Percentiles rank a stretch among this genome's conserved stretches.
Conservation (phyloP, 2,113 vertebrate genomes). For the Podocnemis expansa region DNA sequence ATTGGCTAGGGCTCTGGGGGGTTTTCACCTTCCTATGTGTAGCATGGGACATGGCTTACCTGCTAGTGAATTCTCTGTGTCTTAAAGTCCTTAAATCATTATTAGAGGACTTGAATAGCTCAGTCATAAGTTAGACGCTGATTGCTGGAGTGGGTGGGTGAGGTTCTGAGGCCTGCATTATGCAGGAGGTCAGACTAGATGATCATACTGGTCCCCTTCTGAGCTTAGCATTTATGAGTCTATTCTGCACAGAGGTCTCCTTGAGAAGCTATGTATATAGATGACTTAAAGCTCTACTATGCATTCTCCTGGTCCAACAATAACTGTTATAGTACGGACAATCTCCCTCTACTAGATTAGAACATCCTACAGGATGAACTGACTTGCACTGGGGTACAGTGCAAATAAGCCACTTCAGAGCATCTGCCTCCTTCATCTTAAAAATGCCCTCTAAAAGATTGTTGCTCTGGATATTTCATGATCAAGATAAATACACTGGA, state of each 20-base stretch:
- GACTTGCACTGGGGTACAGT: neutral
- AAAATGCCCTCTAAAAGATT: neutral
- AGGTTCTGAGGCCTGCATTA: no score
- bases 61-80: no score
- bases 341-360: neutral
- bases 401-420: neutral
- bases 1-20: no score
- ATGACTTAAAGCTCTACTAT: neutral
- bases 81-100: no score
- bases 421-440: neutral
- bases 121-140: no score
- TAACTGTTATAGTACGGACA: neutral
- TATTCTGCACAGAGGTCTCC: neutral
- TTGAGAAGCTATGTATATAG: neutral
- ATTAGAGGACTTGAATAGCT: no score
- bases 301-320: neutral
- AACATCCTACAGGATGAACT: neutral
- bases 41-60: no score
- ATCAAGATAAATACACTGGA: neutral
- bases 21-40: no score
- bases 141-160: no score
- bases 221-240: no score
- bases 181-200: no score
- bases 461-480: neutral
- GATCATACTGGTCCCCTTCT: no score